These are phyloP conservation scores for Netelia fuscicornis DNA, from an alignment of 2,888 invertebrate genomes.

Conservation along the genomic window DNA sequence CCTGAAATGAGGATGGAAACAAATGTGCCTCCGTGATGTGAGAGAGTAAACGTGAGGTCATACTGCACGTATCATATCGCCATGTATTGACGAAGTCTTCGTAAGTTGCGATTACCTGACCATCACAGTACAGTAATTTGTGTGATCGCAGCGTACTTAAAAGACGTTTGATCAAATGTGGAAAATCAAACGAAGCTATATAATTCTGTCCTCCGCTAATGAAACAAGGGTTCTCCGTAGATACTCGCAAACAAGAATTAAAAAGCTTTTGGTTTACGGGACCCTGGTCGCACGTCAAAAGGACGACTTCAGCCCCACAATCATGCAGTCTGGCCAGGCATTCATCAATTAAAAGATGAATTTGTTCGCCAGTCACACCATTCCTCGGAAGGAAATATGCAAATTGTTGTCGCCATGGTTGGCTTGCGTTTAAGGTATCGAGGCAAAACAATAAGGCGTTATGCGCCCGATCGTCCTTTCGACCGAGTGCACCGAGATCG, in stretches of 20 bases:
- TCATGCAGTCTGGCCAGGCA: too few species aligned
- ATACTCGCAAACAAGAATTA: too few species aligned
- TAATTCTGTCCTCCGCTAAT: too few species aligned
- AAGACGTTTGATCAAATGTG: slow-evolving; percentile 55
- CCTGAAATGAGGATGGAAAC: slow-evolving; percentile 49
- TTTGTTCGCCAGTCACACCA: slow-evolving; percentile 14
- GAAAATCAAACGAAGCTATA: neutral
- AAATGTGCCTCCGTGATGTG: too few species aligned
- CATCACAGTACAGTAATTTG: slow-evolving; percentile 45
- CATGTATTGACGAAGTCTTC: too few species aligned
- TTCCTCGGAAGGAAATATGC: slow-evolving; percentile 54
- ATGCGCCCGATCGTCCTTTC: slow-evolving; percentile 43
- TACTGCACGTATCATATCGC: slow-evolving; percentile 18
- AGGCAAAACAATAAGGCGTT: slow-evolving; percentile 59
- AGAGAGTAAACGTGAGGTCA: too few species aligned
- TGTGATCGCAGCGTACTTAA: slow-evolving; percentile 33
- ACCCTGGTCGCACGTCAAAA: too few species aligned
- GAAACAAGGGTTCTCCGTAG: too few species aligned
- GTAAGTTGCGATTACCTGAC: too few species aligned
- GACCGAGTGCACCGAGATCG: slow-evolving; percentile 58
- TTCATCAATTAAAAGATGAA: too few species aligned
- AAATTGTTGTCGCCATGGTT: slow-evolving; percentile 62
- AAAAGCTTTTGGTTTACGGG: too few species aligned
- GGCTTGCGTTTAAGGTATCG: slow-evolving; percentile 59
- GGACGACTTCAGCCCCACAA: too few species aligned